These are phyloP conservation scores for Cynopterus brachyotis DNA, from an alignment of 2,113 vertebrate species.

Conservation along the genomic window DNA sequence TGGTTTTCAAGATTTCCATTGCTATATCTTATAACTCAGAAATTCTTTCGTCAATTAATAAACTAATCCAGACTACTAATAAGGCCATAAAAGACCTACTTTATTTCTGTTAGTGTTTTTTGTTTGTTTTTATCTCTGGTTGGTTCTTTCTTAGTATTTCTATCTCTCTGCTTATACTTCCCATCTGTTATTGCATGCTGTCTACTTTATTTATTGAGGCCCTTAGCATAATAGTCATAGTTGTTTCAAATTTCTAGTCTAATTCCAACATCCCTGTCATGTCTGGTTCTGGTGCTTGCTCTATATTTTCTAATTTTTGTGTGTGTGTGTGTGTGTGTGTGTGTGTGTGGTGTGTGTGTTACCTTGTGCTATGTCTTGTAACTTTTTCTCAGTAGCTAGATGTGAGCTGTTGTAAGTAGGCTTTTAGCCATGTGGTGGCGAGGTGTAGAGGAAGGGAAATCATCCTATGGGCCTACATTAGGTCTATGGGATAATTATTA, in stretches of 20 bases:
- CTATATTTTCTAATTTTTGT: neutral
- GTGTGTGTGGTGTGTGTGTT: too few species aligned
- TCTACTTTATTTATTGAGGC: neutral
- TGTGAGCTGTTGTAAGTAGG: neutral
- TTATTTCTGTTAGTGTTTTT: neutral
- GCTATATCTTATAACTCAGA: neutral
- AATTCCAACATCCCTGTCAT: neutral
- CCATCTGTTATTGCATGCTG: neutral
- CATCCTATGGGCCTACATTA: neutral
- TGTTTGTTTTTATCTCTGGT: neutral
- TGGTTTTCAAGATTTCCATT: neutral
- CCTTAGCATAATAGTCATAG: neutral
- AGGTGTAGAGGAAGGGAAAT: neutral
- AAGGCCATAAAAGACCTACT: neutral
- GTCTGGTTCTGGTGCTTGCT: neutral
- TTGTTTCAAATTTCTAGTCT: neutral
- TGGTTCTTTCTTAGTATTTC: neutral
- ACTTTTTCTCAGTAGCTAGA: neutral
- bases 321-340: neutral
- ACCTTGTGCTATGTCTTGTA: neutral
- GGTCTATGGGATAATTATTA: neutral
- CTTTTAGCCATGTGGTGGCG: neutral
- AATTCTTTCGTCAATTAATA: neutral
- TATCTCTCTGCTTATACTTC: neutral
- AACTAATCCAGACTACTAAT: neutral